Percentiles rank a stretch among this genome's conserved stretches.
Evolutionary conservation across 2,797 vertebrate species (phyloP).

Genomic region (Propithecus deckenii): DNA sequence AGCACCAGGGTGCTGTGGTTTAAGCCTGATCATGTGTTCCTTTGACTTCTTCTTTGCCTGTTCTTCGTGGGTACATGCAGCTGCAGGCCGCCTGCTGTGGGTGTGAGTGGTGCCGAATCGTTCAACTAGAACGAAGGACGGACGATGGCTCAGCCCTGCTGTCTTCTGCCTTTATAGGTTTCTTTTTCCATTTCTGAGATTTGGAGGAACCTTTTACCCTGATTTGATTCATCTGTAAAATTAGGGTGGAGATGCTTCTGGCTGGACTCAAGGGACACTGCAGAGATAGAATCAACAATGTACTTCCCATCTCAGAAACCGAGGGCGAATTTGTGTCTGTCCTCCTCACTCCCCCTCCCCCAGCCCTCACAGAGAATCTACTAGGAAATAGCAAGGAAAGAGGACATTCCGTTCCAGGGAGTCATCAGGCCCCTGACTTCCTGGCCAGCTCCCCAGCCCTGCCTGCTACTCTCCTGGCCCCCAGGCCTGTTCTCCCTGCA

Average conservation of each 20-base stretch:
- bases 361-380: constrained; percentile 21
- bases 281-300: neutral
- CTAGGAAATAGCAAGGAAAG: constrained; percentile 49
- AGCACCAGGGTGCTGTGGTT: neutral
- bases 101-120: neutral
- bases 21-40: neutral
- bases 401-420: constrained; percentile 71
- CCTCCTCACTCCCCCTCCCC: neutral
- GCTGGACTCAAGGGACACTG: neutral
- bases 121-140: neutral
- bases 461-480: neutral
- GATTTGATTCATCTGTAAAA: neutral
- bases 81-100: neutral
- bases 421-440: constrained; percentile 49
- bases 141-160: neutral
- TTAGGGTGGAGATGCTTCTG: neutral
- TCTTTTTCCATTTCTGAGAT: neutral
- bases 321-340: neutral
- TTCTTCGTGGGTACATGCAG: neutral
- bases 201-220: neutral
- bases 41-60: neutral
- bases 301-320: neutral
- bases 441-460: neutral
- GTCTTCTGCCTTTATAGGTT: neutral
- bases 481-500: neutral